phyloP scores from a whole-genome alignment of 2,888 invertebrate species.

The Pilophorus perplexus region DNA sequence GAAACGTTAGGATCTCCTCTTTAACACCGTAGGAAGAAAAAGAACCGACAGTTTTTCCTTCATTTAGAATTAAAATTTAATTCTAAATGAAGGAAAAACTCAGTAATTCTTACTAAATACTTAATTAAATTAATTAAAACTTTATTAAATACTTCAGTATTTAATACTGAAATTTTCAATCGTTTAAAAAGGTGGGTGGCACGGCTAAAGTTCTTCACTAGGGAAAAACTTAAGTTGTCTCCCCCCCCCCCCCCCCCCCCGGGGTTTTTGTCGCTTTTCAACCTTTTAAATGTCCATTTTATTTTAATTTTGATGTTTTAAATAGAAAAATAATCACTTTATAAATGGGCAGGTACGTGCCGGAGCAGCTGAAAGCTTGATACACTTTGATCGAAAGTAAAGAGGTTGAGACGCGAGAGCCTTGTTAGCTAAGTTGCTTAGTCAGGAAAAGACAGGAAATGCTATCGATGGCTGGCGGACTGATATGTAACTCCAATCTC shows the following conservation, averaged over 20 bases:
- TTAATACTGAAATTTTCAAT: no score
- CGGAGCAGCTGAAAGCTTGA: no score
- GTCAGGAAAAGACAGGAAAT: background rate
- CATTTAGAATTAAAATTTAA: background rate
- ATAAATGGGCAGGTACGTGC: no score
- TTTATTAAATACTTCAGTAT: no score
- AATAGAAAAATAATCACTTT: no score
- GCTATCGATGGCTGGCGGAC: background rate
- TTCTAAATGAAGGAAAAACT: no score
- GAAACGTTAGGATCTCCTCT: background rate
- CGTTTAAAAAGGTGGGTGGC: background rate
- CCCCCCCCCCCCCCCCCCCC: background rate
- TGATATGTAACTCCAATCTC: background rate
- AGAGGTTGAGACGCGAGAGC: no score
- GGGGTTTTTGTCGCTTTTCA: background rate
- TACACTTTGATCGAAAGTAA: no score
- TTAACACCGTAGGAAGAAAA: background rate
- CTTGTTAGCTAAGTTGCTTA: background rate
- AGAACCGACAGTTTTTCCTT: background rate
- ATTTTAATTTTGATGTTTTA: background rate
- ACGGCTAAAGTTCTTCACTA: background rate
- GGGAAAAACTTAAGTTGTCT: background rate
- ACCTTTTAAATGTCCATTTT: background rate
- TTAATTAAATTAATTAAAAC: no score
- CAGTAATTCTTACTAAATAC: no score